Conservation (phyloP, 2,888 invertebrate genomes). For the Antheraea assamensis region DNA sequence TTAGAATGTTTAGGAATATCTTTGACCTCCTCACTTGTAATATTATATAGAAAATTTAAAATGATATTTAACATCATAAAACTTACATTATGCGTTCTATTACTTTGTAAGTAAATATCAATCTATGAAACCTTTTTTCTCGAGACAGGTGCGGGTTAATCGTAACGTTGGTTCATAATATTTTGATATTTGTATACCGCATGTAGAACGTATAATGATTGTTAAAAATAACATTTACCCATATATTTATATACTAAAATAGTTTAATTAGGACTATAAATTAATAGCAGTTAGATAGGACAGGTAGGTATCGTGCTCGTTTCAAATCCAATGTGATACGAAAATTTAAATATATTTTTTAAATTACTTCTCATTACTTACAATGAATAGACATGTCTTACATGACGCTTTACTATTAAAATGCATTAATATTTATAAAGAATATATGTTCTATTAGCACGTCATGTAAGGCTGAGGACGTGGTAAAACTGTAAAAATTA, state of each 20-base stretch:
- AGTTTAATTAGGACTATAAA: too few species aligned
- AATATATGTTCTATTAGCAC: background rate
- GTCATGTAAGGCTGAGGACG: background rate
- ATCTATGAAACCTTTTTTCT: too few species aligned
- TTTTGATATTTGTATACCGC: too few species aligned
- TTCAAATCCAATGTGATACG: background rate
- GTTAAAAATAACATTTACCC: too few species aligned
- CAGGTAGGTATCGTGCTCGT: background rate
- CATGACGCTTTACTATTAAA: background rate
- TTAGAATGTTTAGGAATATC: background rate
- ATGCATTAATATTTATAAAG: background rate
- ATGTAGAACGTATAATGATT: too few species aligned
- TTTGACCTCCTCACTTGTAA: background rate
- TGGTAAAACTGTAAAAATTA: background rate
- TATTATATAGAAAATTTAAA: background rate
- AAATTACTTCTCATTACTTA: background rate
- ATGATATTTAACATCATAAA: background rate
- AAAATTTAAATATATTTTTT: background rate
- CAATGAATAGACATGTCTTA: background rate
- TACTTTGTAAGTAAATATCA: too few species aligned
- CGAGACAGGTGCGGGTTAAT: too few species aligned
- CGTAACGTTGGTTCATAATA: too few species aligned
- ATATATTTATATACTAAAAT: too few species aligned
- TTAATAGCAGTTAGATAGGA: too few species aligned
- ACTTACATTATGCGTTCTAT: background rate